These are phyloP conservation scores for Rhinolophus ferrumequinum DNA, from an alignment of 2,113 vertebrate species.

Conservation along the genomic window DNA sequence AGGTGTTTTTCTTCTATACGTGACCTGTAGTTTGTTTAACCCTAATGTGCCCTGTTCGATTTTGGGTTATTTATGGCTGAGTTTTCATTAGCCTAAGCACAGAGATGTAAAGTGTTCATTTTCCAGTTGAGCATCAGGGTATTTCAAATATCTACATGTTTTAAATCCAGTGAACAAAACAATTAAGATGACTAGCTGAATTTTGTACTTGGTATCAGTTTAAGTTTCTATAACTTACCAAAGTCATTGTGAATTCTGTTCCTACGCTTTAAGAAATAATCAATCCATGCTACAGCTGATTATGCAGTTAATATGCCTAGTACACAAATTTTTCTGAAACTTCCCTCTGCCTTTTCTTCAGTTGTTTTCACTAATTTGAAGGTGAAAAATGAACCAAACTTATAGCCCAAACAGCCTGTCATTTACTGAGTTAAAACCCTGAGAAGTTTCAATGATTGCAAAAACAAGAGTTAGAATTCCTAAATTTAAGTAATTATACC, in stretches of 20 bases:
- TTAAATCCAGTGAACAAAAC: background rate
- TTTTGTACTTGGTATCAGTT: background rate
- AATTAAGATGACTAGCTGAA: background rate
- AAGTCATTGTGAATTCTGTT: conserved; percentile 44
- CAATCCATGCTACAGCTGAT: background rate
- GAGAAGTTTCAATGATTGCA: background rate
- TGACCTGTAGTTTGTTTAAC: background rate
- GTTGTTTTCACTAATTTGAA: conserved; percentile 5
- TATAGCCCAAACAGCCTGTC: conserved; percentile 5
- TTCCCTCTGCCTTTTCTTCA: conserved; percentile 3
- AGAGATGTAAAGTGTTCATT: conserved; percentile 15
- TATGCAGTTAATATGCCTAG: background rate
- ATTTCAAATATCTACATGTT: conserved; percentile 41
- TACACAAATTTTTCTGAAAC: conserved; percentile 32
- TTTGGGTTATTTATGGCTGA: background rate
- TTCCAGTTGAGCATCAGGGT: background rate
- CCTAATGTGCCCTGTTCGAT: background rate
- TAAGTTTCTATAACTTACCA: conserved; percentile 28
- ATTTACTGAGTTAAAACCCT: conserved; percentile 34
- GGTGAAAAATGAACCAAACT: background rate
- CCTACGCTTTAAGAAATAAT: conserved; percentile 9
- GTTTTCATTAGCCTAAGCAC: background rate
- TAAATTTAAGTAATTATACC: conserved; percentile 34
- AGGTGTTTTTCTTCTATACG: background rate
- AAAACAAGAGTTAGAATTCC: background rate